Base-by-base conservation (phyloP, 2,888 invertebrate species). In the Belgica antarctica region DNA sequence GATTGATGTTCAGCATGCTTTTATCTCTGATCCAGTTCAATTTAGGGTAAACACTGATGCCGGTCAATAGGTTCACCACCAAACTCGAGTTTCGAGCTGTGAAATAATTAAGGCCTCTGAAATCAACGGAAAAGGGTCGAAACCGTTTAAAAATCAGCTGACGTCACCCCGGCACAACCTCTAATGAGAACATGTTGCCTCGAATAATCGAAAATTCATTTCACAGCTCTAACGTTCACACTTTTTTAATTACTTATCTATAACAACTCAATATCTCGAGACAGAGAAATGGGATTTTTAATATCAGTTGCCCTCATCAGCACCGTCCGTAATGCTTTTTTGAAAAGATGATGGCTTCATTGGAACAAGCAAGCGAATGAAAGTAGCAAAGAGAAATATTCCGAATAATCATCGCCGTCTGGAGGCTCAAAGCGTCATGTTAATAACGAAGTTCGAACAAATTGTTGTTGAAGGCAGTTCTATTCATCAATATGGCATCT, bases 321-420 rank as follows among this genome's bases (percentile, higher is more conserved):
- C 34, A 31, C 34, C 12, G 34, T 8, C 34, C 5, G 12, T 31
- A 31, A 8, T 31, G 34, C 12, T 8, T 5, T 31, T 31, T 8
- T 31, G 34, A 31, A 5, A 12, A 31, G 34, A 31, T 46, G 46
- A 46, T 46, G 46, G 46, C 59, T 59, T 59, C 59, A 19, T 19
- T 19, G 59, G 25, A 27, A 59, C 12, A 27, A 27, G 59, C 5
- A 59, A 22, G 25, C 12, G 15, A 27, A 27, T 3, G 52, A 24
- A 28, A 65, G 46, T 10, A 46, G 19, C 47, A 31, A 24, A 31
- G n/a, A 46, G 22, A 34, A 22, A 17, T 15, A 68, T 47, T 46
- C 36, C 27, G 17, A 68, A 68, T 27, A 68, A 68, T 68, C 68
- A 68, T 68, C 10, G 57, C 68, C 57, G 57, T 57, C 57, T 52